phyloP scores from a whole-genome alignment of 2,113 vertebrate genomes.

The Passer domesticus region DNA sequence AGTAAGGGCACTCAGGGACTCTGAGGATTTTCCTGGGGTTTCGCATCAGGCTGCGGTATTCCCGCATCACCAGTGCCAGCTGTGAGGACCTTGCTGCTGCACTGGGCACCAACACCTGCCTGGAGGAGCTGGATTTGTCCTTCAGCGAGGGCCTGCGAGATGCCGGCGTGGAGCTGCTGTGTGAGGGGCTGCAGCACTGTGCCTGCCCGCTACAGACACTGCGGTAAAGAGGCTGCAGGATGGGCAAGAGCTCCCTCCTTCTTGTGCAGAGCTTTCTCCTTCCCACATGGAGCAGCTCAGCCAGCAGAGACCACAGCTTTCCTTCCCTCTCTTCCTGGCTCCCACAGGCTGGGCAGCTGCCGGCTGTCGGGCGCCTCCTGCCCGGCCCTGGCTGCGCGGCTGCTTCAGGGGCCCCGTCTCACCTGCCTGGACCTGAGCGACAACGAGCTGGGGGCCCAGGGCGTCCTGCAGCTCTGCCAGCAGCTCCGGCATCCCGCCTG shows the following conservation, averaged over 20 bases:
- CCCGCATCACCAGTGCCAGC: not conserved
- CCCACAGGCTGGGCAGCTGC: conserved; percentile 25
- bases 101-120: not conserved
- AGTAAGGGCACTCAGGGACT: accelerated
- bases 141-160: not conserved
- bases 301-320: accelerated
- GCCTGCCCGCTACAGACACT: not conserved
- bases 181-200: not conserved
- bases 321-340: accelerated
- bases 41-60: not conserved
- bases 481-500: not conserved
- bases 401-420: not conserved
- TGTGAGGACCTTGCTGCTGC: not conserved
- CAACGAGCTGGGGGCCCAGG: not conserved
- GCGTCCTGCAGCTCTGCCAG: not conserved
- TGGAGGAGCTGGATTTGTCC: conserved; percentile 45
- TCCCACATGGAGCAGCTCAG: not conserved
- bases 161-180: not conserved
- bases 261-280: not conserved
- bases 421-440: conserved; percentile 18
- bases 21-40: not conserved
- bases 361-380: not conserved
- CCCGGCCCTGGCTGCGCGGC: accelerated
- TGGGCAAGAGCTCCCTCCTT: accelerated
- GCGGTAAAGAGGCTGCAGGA: not conserved